Conservation (phyloP, 2,113 vertebrate genomes). For the Hystrix brachyura region DNA sequence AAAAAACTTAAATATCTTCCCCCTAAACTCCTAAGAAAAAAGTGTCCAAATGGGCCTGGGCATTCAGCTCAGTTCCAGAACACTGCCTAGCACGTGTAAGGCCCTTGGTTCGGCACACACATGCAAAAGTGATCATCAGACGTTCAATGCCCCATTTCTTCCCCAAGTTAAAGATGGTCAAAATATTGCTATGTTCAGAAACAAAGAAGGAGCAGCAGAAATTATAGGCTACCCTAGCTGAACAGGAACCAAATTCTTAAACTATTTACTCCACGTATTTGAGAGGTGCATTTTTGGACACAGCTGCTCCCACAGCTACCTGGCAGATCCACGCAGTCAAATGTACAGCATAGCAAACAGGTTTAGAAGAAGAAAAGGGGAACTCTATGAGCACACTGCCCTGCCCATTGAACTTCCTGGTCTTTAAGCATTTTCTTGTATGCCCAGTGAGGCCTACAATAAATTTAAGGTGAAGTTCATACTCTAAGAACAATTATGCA, state of each 20-base stretch:
- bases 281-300: neutral
- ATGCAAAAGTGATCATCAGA: neutral
- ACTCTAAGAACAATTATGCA: constrained; percentile 39
- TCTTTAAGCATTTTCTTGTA: constrained; percentile 35
- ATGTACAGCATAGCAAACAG: neutral
- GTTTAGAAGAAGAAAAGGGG: neutral
- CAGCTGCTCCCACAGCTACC: neutral
- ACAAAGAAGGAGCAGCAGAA: constrained; percentile 3
- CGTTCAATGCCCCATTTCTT: neutral
- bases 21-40: neutral
- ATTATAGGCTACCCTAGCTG: neutral
- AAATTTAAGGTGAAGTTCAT: constrained; percentile 43
- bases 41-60: neutral
- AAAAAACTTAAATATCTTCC: neutral
- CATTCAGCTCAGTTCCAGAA: neutral
- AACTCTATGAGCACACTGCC: neutral
- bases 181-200: constrained; percentile 14
- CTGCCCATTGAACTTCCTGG: neutral
- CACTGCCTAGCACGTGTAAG: neutral
- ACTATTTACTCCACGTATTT: neutral
- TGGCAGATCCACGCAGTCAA: neutral
- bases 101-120: neutral
- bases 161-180: neutral
- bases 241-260: neutral
- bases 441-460: neutral